Evolutionary conservation across 2,888 invertebrate genomes (phyloP), one percentile per base, ranked within the genome.

Genomic region (Erynnis tages): DNA sequence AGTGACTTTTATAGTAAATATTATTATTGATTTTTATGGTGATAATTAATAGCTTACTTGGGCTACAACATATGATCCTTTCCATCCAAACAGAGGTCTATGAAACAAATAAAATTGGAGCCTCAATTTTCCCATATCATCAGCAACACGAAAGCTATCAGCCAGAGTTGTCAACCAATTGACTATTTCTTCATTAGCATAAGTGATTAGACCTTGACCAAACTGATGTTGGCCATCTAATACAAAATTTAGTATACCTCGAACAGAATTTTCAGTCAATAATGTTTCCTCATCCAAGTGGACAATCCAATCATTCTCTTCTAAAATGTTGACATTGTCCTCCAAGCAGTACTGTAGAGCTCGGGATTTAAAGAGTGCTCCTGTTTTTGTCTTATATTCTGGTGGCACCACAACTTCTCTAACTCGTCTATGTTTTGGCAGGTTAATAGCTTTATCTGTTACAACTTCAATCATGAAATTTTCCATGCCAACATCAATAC

Each of bases 131-230:
- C 98, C 98, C 98, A 98, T 97, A 72, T 98, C 98, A 85, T 98
- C 98, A 16, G 98, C 96, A 1, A 98, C 98, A 59, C 98, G 93
- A 80, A 96, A 98, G 72, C 97, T 97, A 76, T 98, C 98, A 8
- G 98, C 98, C 61, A 98, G 85, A 0, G 98, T 98, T 13, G 98
- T 98, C 57, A 98, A 91, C 98, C 98, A 98, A 78, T 98, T 98
- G 46, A 98, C 96, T 60, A 98, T 95, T 76, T 96, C 94, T 81
- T 98, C 98, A 86, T 97, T 98, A 3, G 98, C 98, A 87, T 98
- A 98, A 2, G 97, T 98, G 56, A 98, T 97, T 44, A 98, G 88
- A 2, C 98, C 98, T 87, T 98, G 98, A 0, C 98, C 98, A 86
- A 98, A 98, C 57, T 96, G 96, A 86, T 97, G 95, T 75, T 96